Conservation (phyloP, 2,888 invertebrate species). For the Agrilus biguttatus region DNA sequence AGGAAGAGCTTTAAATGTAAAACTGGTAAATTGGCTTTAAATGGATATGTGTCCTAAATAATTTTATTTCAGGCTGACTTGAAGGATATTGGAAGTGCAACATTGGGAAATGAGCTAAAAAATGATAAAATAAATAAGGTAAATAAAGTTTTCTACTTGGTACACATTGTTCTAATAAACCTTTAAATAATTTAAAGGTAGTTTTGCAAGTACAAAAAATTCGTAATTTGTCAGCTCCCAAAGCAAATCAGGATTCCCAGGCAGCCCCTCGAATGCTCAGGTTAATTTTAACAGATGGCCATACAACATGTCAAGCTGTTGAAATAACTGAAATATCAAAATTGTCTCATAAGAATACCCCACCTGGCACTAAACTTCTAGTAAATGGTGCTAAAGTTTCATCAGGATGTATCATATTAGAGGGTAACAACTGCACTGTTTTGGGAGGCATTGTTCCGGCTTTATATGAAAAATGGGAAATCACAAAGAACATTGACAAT, state of each 20-base stretch:
- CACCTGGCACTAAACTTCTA: slow-evolving; percentile 78
- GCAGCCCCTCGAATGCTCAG: slow-evolving; percentile 74
- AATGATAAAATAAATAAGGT: no score
- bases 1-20: no score
- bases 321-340: slow-evolving; percentile 58
- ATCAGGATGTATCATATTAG: slow-evolving; percentile 55
- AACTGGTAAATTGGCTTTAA: no score
- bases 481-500: slow-evolving; percentile 31
- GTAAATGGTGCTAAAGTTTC: slow-evolving; percentile 44
- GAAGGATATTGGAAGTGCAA: no score
- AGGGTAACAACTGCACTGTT: slow-evolving; percentile 49
- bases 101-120: no score
- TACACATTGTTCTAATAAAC: slow-evolving; percentile 4
- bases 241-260: slow-evolving; percentile 74
- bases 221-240: slow-evolving; percentile 79
- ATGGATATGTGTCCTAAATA: no score
- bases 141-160: no score
- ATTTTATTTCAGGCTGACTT: no score
- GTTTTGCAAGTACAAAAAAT: slow-evolving; percentile 81
- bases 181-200: slow-evolving; percentile 30
- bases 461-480: slow-evolving; percentile 80
- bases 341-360: slow-evolving; percentile 59
- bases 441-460: slow-evolving; percentile 75
- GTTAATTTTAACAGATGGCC: slow-evolving; percentile 74
- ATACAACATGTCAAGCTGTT: slow-evolving; percentile 58